Base-by-base conservation (phyloP, 2,797 vertebrate genomes). In the Cichlasoma orientale region DNA sequence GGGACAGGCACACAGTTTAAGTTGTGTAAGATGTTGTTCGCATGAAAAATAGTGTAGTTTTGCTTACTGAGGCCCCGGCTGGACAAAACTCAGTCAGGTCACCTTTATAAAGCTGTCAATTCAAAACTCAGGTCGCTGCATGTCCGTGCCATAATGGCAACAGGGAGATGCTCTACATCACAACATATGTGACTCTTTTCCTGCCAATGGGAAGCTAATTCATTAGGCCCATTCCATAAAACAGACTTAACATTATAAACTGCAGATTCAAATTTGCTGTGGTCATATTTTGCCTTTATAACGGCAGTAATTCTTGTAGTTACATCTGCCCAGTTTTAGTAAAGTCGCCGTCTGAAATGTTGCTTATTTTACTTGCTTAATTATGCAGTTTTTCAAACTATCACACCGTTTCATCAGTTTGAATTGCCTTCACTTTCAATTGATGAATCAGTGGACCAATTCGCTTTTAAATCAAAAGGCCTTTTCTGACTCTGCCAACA, bases 171-270 rank as follows among this genome's bases (percentile, higher is more conserved):
- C 55, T 61, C 36, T 33, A 33, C 55, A 78, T 83, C 79, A 79
- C 74, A 82, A 78, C 84, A 86, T 78, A 79, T 76, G 75, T 83
- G 86, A 89, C 75, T 76, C 47, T 77, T 54, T 75, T 57, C 56
- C 69, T 76, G 38, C 78, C 56, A 74, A 47, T 54, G 56, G 61
- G 55, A 5, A 71, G 74, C 75, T 50, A 66, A 79, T 84, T 79
- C 68, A 82, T 87, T 72, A 52, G 78, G 75, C 78, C 38, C 13
- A 68, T 21, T 71, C 52, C 71, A 68, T 73, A 80, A 71, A 77
- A 78, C 52, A 38, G 44, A 53, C 80, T 76, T 59, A 36, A 59
- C 66, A 38, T 73, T 71, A 58, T 63, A 78, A 69, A 47, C 66
- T 76, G 77, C 25, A 57, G 54, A 27, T 0, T 63, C n/a, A 41